These are phyloP conservation scores for Patella pellucida DNA, from an alignment of 2,888 invertebrate species.

Conservation along the genomic window DNA sequence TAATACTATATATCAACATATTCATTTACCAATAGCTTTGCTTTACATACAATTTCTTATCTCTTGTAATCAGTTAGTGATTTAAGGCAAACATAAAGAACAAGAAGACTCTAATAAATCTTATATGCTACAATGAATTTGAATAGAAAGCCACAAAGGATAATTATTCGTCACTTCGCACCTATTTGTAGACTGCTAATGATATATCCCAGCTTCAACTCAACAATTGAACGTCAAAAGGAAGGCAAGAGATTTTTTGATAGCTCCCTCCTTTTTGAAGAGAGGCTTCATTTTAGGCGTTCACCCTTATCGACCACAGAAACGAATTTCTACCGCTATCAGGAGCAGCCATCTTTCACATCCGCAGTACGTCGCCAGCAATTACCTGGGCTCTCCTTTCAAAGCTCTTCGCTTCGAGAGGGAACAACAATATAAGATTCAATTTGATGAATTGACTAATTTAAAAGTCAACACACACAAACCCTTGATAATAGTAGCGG, in stretches of 20 bases:
- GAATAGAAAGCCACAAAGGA: slow-evolving; percentile 16
- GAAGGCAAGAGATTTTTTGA: slow-evolving; percentile 1
- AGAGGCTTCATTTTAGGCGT: slow-evolving; percentile 2
- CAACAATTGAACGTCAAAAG: slow-evolving; percentile 16
- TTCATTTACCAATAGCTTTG: background rate
- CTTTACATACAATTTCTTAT: slow-evolving; percentile 3
- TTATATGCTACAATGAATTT: slow-evolving; percentile 18
- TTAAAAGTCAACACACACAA: slow-evolving; percentile 14
- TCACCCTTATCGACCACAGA: slow-evolving; percentile 12
- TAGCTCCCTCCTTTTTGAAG: background rate
- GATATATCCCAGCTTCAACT: slow-evolving; percentile 16
- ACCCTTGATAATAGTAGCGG: slow-evolving; percentile 18
- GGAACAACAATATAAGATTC: slow-evolving; percentile 22
- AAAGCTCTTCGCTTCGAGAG: background rate
- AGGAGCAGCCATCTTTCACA: slow-evolving; percentile 11
- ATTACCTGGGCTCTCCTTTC: slow-evolving; percentile 19
- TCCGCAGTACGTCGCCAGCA: slow-evolving; percentile 13
- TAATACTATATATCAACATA: slow-evolving; percentile 9
- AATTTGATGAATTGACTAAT: slow-evolving; percentile 24
- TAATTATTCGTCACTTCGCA: slow-evolving; percentile 23
- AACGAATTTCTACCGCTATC: slow-evolving; percentile 6
- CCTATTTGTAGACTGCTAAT: slow-evolving; percentile 25
- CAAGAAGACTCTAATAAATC: slow-evolving; percentile 16
- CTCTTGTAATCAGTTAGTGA: background rate
- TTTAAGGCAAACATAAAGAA: slow-evolving; percentile 9